Base-by-base conservation (phyloP, 2,797 vertebrate species). In the Orientallactaga sibirica region DNA sequence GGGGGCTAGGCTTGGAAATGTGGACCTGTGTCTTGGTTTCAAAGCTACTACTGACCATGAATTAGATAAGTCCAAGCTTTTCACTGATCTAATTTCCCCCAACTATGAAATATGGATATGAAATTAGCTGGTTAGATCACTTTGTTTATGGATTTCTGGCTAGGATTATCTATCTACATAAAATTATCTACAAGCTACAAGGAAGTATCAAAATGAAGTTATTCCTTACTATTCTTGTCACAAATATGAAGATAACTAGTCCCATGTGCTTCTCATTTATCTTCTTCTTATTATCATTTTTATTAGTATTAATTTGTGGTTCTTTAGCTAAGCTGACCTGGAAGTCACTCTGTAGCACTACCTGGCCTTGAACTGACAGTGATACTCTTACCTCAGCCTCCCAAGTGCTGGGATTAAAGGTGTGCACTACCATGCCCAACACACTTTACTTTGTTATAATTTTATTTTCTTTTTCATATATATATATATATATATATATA, bases 151-250 rank as follows among this genome's bases (percentile, higher is more conserved):
- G 48, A 43, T 67, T 92, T 93, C 84, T 77, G 71, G 58, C 86
- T 93, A 80, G 48, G 41, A 78, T 93, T 78, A 83, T 27, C 88
- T 88, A 83, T 66, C 88, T 8, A 85, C 24, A 78, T 24, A 94
- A 94, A 92, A 87, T 67, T 77, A 71, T 83, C 55, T 89, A 52
- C 24, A 84, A 88, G 62, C 24, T 82, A 89, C 48, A 93, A 74
- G 66, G 81, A 90, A 80, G 77, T 64, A 66, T 64, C 85, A 73
- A 90, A 76, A 91, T 8, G 70, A 62, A 16, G 82, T n/a, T 86
- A 62, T 29, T 41, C 76, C 41, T 92, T 66, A 76, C 33, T 52
- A 80, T 70, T 89, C 52, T 66, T 94, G 20, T 78, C 61, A 76
- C 2, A 81, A 77, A 77, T 86, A 76, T 25, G 71, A 48, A 77